Evolutionary conservation across 2,113 vertebrate species (phyloP).

Genomic region (Bungarus multicinctus): DNA sequence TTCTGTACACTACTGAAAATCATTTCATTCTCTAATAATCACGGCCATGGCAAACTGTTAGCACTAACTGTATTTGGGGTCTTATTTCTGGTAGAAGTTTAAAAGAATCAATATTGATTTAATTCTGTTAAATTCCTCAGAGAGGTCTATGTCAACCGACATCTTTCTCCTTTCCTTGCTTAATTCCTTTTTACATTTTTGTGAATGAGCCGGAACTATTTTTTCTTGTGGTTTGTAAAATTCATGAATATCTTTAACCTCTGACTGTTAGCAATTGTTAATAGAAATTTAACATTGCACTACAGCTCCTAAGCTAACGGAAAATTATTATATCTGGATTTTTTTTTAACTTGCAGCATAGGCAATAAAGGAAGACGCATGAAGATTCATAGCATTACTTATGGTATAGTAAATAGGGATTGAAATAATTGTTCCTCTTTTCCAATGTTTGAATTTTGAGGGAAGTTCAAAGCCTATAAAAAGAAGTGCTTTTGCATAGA

Average conservation of each 20-base stretch:
- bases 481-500: not conserved
- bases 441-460: not conserved
- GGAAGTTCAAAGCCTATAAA: not conserved
- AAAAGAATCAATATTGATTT: too few relatives aligned
- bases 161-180: not conserved
- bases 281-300: not conserved
- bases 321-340: not conserved
- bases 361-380: not conserved
- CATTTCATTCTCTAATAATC: not conserved
- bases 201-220: not conserved
- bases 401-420: not conserved
- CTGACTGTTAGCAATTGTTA: not conserved
- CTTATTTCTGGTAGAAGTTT: not conserved
- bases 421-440: not conserved
- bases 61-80: not conserved
- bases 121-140: not conserved
- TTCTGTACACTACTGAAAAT: not conserved
- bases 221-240: not conserved
- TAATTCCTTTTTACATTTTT: not conserved
- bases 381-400: not conserved
- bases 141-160: not conserved
- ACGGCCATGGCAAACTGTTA: not conserved
- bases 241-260: not conserved
- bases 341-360: not conserved
- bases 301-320: not conserved